phyloP scores from a whole-genome alignment of 2,113 vertebrate genomes.

The Prinia subflava region DNA sequence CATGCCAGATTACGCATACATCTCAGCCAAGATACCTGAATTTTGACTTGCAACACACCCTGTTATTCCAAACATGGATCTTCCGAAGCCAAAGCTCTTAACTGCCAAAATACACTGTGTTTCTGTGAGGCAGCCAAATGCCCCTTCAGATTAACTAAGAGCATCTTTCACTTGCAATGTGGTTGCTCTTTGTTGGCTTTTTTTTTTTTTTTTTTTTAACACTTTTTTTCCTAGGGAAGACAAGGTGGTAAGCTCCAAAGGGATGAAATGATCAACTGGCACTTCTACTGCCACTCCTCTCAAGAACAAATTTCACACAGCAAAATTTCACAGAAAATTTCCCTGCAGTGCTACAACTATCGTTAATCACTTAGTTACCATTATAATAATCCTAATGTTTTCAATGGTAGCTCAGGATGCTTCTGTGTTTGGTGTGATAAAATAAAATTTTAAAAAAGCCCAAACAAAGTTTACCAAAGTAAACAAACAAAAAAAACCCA shows the following conservation, averaged over 20 bases:
- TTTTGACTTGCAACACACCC: slow-evolving; percentile 47
- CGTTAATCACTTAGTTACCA: background rate
- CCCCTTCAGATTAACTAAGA: background rate
- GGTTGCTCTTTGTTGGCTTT: background rate
- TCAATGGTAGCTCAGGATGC: background rate
- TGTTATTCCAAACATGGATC: slow-evolving; percentile 32
- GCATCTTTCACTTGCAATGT: background rate
- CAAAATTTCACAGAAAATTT: background rate
- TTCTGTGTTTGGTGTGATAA: background rate
- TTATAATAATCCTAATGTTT: background rate
- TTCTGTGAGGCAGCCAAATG: slow-evolving; percentile 40
- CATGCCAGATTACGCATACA: background rate
- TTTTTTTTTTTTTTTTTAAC: background rate
- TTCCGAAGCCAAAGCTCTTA: slow-evolving; percentile 29
- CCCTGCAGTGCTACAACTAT: background rate
- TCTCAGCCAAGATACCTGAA: slow-evolving; percentile 54
- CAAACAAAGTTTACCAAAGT: background rate
- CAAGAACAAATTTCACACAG: background rate
- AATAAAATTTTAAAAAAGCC: background rate
- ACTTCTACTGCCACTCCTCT: background rate
- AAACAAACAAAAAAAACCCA: background rate
- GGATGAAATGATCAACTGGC: background rate
- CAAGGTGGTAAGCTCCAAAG: background rate
- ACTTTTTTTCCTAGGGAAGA: background rate
- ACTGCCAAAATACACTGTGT: slow-evolving; percentile 37